Conservation (phyloP, 1,140 invertebrate genomes). For the Drosophila micromelanica region DNA sequence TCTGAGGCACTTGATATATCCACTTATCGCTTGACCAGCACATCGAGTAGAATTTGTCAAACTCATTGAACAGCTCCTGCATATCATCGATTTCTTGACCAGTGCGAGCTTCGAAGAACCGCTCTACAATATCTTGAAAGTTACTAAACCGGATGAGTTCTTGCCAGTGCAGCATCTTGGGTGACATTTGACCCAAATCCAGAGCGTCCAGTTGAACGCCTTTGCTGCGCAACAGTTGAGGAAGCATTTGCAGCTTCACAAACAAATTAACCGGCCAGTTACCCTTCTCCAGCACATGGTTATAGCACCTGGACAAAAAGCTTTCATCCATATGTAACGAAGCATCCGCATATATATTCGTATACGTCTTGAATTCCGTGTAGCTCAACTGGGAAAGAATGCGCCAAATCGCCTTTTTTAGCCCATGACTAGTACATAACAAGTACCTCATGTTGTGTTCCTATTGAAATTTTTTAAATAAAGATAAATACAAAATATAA, state of each 20-base stretch:
- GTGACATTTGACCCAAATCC: constrained; percentile 43
- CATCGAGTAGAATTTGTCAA: constrained; percentile 20
- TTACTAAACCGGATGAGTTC: constrained; percentile 40
- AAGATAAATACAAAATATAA: too few species aligned
- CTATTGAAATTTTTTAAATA: constrained; percentile 15
- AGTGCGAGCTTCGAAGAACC: constrained; percentile 17
- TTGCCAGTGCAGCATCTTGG: constrained; percentile 48
- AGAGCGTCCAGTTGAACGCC: constrained; percentile 37
- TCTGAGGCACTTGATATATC: constrained; percentile 37
- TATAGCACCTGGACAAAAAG: constrained; percentile 21
- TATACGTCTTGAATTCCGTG: constrained; percentile 45
- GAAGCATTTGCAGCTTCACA: constrained; percentile 28
- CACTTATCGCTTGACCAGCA: constrained; percentile 56
- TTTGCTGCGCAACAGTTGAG: constrained; percentile 44
- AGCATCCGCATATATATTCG: constrained; percentile 33
- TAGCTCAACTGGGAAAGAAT: constrained; percentile 44
- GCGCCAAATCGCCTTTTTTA: constrained; percentile 45
- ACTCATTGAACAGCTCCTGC: constrained; percentile 14
- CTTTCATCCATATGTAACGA: constrained; percentile 18
- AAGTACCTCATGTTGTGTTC: constrained; percentile 51
- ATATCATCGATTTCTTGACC: constrained; percentile 4
- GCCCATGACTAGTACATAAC: constrained; percentile 37
- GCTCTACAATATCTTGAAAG: constrained; percentile 49
- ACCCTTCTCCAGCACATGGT: constrained; percentile 45
- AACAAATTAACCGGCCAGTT: constrained; percentile 55